Evolutionary conservation across 35 echinoderm and acorn worm genomes (phyloP).

Genomic region (Ptychodera flava): DNA sequence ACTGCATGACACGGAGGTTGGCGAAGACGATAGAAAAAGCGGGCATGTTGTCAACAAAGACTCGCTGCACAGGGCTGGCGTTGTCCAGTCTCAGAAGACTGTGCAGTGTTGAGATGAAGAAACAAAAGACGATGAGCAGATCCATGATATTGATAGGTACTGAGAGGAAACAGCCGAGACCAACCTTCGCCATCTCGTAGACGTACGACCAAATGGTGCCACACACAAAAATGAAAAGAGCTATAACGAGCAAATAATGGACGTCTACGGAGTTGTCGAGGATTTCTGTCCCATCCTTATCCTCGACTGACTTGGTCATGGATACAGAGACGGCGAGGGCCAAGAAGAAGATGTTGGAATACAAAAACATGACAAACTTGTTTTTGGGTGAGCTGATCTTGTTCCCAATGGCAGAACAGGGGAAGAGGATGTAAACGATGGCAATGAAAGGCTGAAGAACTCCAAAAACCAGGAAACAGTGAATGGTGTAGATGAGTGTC

Average conservation of each 20-base stretch:
- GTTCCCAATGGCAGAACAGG: neutral
- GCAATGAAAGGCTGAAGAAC: neutral
- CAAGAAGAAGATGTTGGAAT: neutral
- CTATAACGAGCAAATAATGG: neutral
- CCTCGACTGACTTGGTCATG: neutral
- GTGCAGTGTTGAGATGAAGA: neutral
- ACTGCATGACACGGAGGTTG: neutral
- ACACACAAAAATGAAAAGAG: neutral
- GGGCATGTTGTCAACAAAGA: neutral
- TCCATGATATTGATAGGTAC: neutral
- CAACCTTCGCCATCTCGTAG: neutral
- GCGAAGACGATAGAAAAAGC: neutral
- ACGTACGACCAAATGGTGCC: neutral
- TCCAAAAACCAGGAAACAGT: neutral
- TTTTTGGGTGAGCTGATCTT: neutral
- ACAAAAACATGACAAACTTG: neutral
- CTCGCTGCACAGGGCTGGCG: neutral
- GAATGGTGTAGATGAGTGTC: neutral
- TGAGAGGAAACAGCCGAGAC: neutral
- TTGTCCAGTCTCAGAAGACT: neutral
- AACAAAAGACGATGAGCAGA: neutral
- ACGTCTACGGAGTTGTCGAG: neutral
- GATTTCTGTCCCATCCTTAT: neutral
- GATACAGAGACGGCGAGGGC: neutral
- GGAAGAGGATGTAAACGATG: neutral